These are phyloP conservation scores for Cherax quadricarinatus DNA, from an alignment of 1,140 invertebrate genomes.

Conservation along the genomic window DNA sequence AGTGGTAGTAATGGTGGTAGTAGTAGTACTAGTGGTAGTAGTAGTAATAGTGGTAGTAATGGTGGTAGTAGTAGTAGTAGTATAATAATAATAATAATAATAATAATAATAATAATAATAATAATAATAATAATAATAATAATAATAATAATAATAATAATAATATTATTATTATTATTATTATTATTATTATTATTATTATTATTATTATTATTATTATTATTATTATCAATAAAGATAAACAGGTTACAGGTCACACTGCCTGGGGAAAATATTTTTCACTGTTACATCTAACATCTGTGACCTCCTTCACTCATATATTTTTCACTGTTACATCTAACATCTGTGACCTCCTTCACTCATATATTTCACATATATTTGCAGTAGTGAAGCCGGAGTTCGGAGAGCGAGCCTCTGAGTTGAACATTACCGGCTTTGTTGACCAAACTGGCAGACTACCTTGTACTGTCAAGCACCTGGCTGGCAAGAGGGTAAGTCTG, in stretches of 20 bases:
- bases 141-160: too few relatives aligned
- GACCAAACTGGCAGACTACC: constrained; percentile 36
- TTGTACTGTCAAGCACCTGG: constrained; percentile 51
- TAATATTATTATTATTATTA: neutral
- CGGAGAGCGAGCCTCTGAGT: constrained; percentile 1
- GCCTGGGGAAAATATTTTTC: neutral
- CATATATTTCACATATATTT: neutral
- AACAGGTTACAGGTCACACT: neutral
- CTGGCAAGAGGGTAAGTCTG: constrained; percentile 41
- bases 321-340: neutral
- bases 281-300: neutral
- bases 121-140: too few relatives aligned
- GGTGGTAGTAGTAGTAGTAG: too few relatives aligned
- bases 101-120: too few relatives aligned
- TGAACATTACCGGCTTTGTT: constrained; percentile 24
- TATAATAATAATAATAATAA: too few relatives aligned
- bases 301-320: neutral
- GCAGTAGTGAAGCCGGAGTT: constrained; percentile 50
- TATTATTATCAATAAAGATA: neutral
- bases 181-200: neutral
- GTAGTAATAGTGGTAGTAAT: too few relatives aligned
- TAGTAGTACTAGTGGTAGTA: too few relatives aligned
- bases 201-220: neutral
- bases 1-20: too few relatives aligned
- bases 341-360: too few relatives aligned